Conservation (phyloP, 2,888 invertebrate genomes). For the Orthosia cruda region DNA sequence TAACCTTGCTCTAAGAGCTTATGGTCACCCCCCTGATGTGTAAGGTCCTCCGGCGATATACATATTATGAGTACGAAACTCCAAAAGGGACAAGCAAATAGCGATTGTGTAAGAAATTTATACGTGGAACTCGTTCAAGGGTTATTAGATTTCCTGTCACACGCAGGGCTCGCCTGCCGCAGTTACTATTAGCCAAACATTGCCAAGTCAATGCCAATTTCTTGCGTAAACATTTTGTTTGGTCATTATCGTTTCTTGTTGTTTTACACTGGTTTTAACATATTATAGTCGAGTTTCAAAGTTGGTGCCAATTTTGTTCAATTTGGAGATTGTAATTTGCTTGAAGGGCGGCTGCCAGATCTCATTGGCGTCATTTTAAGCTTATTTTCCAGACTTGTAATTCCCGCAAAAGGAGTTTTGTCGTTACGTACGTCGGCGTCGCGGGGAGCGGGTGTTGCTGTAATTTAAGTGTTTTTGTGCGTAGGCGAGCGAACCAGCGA, state of each 20-base stretch:
- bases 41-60: slow-evolving; percentile 60
- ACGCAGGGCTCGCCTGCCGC: slow-evolving; percentile 82
- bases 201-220: slow-evolving; percentile 84
- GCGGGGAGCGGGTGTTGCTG: neutral
- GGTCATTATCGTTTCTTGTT: slow-evolving; percentile 84
- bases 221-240: slow-evolving; percentile 86
- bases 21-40: too few species aligned
- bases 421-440: slow-evolving; percentile 48
- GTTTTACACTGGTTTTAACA: slow-evolving; percentile 73
- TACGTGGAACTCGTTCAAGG: slow-evolving; percentile 84
- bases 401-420: slow-evolving; percentile 65
- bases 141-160: slow-evolving; percentile 90
- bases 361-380: slow-evolving; percentile 68
- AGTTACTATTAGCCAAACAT: slow-evolving; percentile 86
- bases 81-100: slow-evolving; percentile 77
- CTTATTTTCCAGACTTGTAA: slow-evolving; percentile 68
- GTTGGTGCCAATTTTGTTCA: slow-evolving; percentile 67
- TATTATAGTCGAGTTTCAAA: slow-evolving; percentile 67
- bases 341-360: slow-evolving; percentile 67
- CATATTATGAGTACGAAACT: slow-evolving; percentile 63
- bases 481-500: slow-evolving; percentile 47
- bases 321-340: slow-evolving; percentile 68
- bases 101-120: slow-evolving; percentile 83
- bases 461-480: slow-evolving; percentile 30
- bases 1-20: too few species aligned